Conservation (phyloP, 2,888 invertebrate genomes). For the Heliconius cydno region DNA sequence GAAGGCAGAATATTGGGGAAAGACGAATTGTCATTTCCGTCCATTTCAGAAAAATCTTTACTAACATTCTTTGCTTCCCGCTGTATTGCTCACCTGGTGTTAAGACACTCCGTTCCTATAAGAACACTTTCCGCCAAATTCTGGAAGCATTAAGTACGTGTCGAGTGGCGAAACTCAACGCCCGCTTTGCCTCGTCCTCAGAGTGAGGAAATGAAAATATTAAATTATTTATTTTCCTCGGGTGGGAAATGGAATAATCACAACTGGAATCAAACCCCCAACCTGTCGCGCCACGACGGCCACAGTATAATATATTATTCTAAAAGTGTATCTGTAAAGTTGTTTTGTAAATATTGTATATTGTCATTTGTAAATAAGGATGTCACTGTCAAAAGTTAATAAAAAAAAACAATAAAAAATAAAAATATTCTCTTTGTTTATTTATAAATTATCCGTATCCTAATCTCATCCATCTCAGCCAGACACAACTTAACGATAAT, state of each 20-base stretch:
- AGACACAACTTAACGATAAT: slow-evolving; percentile 60
- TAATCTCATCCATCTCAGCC: slow-evolving; percentile 75
- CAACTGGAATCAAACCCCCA: neutral
- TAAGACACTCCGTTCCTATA: neutral
- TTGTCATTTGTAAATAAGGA: slow-evolving; percentile 6
- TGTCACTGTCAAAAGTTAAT: neutral
- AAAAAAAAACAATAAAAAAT: slow-evolving; percentile 45
- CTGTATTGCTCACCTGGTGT: neutral
- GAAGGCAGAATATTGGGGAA: no score
- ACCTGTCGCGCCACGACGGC: neutral
- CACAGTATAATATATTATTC: neutral
- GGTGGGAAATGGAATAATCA: neutral
- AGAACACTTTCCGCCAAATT: neutral
- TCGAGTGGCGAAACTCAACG: neutral
- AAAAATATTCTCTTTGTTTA: slow-evolving; percentile 81
- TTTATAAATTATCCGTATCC: slow-evolving; percentile 77
- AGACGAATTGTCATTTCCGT: no score
- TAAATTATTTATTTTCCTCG: neutral
- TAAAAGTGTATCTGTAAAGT: neutral
- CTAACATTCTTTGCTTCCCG: neutral
- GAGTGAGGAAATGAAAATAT: neutral
- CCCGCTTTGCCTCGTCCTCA: neutral
- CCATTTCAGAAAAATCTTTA: no score
- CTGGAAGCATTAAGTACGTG: no score
- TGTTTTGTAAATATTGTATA: slow-evolving; percentile 38